Evolutionary conservation across 2,113 vertebrate species (phyloP), one percentile per base, ranked within the genome.

Genomic region (Cebus imitator): DNA sequence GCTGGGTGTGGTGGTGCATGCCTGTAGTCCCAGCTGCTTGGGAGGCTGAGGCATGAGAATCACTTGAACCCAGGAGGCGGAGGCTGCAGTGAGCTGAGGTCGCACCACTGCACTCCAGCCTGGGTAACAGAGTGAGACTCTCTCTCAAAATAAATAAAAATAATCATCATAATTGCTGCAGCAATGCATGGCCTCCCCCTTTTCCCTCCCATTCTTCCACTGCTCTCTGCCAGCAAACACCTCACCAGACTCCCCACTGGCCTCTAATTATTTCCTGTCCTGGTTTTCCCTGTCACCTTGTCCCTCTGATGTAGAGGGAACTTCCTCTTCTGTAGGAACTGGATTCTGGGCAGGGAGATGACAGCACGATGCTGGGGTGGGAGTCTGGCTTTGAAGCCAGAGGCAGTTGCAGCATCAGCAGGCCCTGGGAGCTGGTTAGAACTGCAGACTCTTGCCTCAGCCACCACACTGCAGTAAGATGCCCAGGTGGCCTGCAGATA

Each of bases 311-410:
- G 35, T 48, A 25, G 64, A 20, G 64, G 50, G 40, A 58, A 58
- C 35, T 52, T 70, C 32, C 40, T 32, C 13, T 85, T 57, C 21
- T 16, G 20, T 40, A 50, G 57, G 21, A 43, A 20, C 78, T 84
- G 58, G 57, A 25, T 13, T 52, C 94, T 83, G 23, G 91, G 64
- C 4, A 35, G 37, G 18, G 43, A 50, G 66, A 32, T 45, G 72
- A 8, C 50, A 17, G 58, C 43, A 4, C 0, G 0, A 2, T 17
- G 45, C 57, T 25, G n/a, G n/a, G 35, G 52, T 18, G 32, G 58
- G 50, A 84, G 48, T 7, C 48, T 8, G 37, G 27, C 55, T 43
- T 5, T 32, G 52, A 52, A 12, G 32, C n/a, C 21, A 6, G 66
- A 32, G 45, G 32, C 40, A 32, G 70, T 8, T 23, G 25, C 23